These are phyloP conservation scores for Sylvietta virens DNA, from an alignment of 2,113 vertebrate genomes.

Conservation along the genomic window DNA sequence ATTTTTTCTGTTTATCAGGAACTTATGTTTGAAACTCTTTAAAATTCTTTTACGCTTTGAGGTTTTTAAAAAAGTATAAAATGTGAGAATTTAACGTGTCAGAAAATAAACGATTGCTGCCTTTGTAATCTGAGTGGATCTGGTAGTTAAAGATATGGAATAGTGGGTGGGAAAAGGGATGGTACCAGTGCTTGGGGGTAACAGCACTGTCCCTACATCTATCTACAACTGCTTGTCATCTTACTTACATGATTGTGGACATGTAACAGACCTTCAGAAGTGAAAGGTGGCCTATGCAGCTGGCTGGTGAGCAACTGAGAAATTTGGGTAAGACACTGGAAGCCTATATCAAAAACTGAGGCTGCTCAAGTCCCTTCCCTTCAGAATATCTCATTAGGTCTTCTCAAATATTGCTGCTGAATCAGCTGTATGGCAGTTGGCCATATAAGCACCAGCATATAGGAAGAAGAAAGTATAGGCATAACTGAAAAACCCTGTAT, in stretches of 20 bases:
- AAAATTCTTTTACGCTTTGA: not conserved
- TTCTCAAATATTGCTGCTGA: not conserved
- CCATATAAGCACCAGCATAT: not conserved
- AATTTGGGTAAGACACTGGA: not conserved
- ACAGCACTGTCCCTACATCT: not conserved
- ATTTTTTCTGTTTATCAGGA: not conserved
- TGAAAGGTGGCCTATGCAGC: not conserved
- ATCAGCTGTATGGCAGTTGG: not conserved
- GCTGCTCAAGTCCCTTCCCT: not conserved
- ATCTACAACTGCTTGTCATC: not conserved
- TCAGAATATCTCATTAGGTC: not conserved
- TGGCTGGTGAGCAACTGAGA: not conserved
- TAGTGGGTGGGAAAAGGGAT: not conserved
- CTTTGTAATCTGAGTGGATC: constrained; percentile 21
- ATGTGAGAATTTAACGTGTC: not conserved
- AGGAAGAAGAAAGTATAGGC: not conserved
- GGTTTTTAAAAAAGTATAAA: not conserved
- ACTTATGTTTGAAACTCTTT: not conserved
- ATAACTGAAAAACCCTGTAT: not conserved
- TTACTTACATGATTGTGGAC: fast-evolving
- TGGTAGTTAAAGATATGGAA: not conserved
- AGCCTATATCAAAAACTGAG: not conserved
- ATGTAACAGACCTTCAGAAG: not conserved
- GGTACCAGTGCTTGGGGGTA: not conserved
- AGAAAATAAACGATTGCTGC: constrained; percentile 46